Percentiles rank a stretch among this genome's conserved stretches.
These are phyloP conservation scores for Parambassis ranga DNA, from an alignment of 2,797 vertebrate species.

Conservation along the genomic window DNA sequence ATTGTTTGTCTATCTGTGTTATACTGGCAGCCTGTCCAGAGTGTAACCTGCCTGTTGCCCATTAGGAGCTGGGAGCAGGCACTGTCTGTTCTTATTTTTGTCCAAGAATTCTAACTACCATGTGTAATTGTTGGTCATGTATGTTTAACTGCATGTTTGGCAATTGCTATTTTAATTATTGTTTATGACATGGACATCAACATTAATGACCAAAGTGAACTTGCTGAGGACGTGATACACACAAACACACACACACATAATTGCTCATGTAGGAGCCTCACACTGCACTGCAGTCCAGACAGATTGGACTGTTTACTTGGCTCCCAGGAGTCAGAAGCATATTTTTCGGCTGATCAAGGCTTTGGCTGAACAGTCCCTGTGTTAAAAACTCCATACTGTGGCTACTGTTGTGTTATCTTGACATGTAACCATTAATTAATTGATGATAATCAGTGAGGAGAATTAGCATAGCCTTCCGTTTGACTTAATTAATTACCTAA, in stretches of 20 bases:
- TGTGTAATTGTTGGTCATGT: no score
- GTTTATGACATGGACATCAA: no score
- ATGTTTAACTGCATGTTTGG: no score
- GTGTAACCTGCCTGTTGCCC: no score
- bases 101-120: no score
- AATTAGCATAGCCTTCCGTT: conserved; percentile 59
- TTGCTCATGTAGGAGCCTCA: neutral
- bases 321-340: conserved; percentile 32
- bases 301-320: conserved; percentile 35
- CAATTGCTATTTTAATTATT: no score
- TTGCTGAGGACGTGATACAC: neutral
- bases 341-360: conserved; percentile 29
- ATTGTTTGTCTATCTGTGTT: no score
- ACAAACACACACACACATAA: neutral
- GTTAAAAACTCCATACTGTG: conserved; percentile 42
- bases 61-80: no score
- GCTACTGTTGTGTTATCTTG: conserved; percentile 62
- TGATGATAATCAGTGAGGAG: conserved; percentile 74
- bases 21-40: no score
- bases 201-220: no score
- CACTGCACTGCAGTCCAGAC: conserved; percentile 23
- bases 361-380: conserved; percentile 35
- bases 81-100: no score
- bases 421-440: conserved; percentile 74
- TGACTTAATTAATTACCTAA: conserved; percentile 71